Evolutionary conservation across 2,888 invertebrate genomes (phyloP).

Genomic region (Drosophila mettleri): DNA sequence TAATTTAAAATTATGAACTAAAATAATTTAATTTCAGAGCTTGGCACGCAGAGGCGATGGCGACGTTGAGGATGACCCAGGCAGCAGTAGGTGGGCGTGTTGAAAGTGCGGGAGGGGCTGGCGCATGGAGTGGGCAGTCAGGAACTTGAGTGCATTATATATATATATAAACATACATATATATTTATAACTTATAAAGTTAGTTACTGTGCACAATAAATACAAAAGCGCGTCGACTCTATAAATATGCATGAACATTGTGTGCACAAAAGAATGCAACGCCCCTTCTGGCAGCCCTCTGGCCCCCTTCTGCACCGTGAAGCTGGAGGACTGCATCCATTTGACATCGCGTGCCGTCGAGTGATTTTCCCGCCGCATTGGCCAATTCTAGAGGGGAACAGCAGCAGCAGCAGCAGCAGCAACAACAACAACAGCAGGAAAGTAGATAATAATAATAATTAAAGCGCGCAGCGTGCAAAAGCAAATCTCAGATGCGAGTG

Average conservation of each 20-base stretch:
- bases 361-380: slow-evolving; percentile 82
- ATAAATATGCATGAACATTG: slow-evolving; percentile 78
- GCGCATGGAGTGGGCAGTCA: slow-evolving; percentile 37
- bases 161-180: slow-evolving; percentile 34
- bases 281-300: background rate
- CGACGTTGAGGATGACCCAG: slow-evolving; percentile 18
- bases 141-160: slow-evolving; percentile 74
- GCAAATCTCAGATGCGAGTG: slow-evolving; percentile 70
- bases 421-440: slow-evolving; percentile 33
- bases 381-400: slow-evolving; percentile 64
- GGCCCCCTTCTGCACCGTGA: slow-evolving; percentile 1
- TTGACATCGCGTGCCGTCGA: slow-evolving; percentile 82
- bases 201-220: slow-evolving; percentile 66
- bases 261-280: slow-evolving; percentile 76
- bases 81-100: slow-evolving; percentile 32
- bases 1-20: slow-evolving; percentile 79
- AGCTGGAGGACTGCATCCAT: slow-evolving; percentile 44
- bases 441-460: slow-evolving; percentile 80
- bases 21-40: slow-evolving; percentile 76
- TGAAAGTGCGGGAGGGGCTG: background rate
- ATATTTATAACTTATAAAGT: slow-evolving; percentile 25
- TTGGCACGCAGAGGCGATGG: slow-evolving; percentile 66
- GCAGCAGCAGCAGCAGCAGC: no score
- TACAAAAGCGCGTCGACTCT: slow-evolving; percentile 73
- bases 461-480: slow-evolving; percentile 72